Conservation (phyloP, 2,797 vertebrate species). For the Notolepis coatsorum region DNA sequence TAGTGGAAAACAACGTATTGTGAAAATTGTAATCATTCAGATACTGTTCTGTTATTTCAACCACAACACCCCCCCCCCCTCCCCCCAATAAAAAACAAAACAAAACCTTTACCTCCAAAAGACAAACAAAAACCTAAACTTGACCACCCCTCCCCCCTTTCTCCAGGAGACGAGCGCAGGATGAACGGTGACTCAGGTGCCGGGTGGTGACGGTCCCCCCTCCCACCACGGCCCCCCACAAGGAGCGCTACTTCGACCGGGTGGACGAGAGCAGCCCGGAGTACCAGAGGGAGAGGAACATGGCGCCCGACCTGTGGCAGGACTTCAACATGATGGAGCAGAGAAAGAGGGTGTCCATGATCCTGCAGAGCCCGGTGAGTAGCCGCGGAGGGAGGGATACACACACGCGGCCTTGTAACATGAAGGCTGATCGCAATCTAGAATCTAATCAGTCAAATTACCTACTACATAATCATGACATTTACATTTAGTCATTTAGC, state of each 20-base stretch:
- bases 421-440: too few species aligned
- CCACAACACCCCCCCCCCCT: too few species aligned
- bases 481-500: too few species aligned
- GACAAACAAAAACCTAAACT: neutral
- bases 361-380: slow-evolving; percentile 97
- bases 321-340: slow-evolving; percentile 99
- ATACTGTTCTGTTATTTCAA: too few species aligned
- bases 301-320: slow-evolving; percentile 97
- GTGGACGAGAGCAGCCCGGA: slow-evolving; percentile 97
- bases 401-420: neutral
- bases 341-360: slow-evolving; percentile 98
- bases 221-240: slow-evolving; percentile 94
- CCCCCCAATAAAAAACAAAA: too few species aligned
- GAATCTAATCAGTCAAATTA: too few species aligned
- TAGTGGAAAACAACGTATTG: too few species aligned
- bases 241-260: slow-evolving; percentile 97
- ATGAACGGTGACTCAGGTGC: slow-evolving; percentile 96
- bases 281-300: slow-evolving; percentile 96
- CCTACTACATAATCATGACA: too few species aligned
- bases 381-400: neutral
- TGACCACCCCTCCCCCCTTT: neutral
- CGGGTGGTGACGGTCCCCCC: slow-evolving; percentile 97
- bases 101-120: too few species aligned
- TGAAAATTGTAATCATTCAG: too few species aligned
- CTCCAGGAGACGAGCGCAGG: slow-evolving; percentile 73